Evolutionary conservation across 1,140 invertebrate genomes (phyloP).

Genomic region (Magallana gigas): DNA sequence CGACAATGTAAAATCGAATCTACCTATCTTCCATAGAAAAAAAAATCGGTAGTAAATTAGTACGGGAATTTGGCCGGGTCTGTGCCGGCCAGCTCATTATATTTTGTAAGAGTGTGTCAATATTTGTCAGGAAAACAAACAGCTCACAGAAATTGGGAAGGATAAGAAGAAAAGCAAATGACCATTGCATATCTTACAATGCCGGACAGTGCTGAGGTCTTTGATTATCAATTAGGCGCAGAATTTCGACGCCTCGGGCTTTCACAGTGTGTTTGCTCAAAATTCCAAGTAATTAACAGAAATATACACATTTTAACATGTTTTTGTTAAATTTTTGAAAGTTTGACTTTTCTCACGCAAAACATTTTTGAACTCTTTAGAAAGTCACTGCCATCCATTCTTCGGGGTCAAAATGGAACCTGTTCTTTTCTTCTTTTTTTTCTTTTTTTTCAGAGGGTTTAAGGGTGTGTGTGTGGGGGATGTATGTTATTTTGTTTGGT

Average conservation of each 20-base stretch:
- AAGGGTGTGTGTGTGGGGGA: no score
- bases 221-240: slow-evolving; percentile 27
- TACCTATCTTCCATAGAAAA: not conserved
- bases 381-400: not conserved
- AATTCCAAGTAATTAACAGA: slow-evolving; percentile 29
- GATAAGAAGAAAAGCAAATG: slow-evolving; percentile 29
- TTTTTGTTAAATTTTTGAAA: not conserved
- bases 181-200: not conserved
- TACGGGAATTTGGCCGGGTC: not conserved
- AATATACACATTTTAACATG: slow-evolving; percentile 37
- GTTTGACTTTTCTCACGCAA: slow-evolving; percentile 33
- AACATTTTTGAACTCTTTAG: not conserved
- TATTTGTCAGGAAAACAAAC: slow-evolving; percentile 34
- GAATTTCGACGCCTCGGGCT: slow-evolving; percentile 25
- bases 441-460: no score
- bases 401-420: not conserved
- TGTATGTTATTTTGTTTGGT: no score
- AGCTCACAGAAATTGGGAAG: not conserved
- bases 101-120: slow-evolving; percentile 23
- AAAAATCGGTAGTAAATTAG: slow-evolving; percentile 27
- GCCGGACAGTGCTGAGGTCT: not conserved
- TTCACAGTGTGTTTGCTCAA: slow-evolving; percentile 16
- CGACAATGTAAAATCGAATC: slow-evolving; percentile 24
- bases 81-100: slow-evolving; percentile 13
- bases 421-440: no score